phyloP scores from a whole-genome alignment of 2,888 invertebrate genomes.

The Folsomia candida region DNA sequence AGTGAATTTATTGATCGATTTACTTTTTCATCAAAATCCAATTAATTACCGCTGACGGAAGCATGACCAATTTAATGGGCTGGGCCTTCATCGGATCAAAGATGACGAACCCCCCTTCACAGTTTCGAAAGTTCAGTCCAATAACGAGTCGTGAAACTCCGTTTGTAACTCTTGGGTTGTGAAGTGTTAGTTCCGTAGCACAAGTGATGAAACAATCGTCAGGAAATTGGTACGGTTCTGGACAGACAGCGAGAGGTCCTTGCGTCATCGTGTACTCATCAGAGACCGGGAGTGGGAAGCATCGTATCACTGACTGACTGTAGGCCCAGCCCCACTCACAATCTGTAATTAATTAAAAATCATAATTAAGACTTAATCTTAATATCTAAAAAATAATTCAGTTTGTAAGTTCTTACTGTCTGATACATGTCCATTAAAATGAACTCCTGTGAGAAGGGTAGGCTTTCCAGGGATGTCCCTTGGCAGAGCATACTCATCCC shows the following conservation, averaged over 20 bases:
- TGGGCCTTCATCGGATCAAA: conserved; percentile 45
- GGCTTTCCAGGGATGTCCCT: conserved; percentile 25
- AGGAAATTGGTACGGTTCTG: conserved; percentile 22
- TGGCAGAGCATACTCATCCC: conserved; percentile 29
- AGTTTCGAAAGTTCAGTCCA: conserved; percentile 29
- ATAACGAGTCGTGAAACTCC: conserved; percentile 34
- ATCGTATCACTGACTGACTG: conserved; percentile 40
- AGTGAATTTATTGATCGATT: no score
- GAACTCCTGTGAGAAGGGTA: conserved; percentile 27
- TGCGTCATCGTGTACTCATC: conserved; percentile 3
- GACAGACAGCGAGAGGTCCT: conserved; percentile 5
- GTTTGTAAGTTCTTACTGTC: no score
- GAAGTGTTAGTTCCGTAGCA: conserved; percentile 39
- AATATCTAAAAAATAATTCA: no score
- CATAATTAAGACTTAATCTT: neutral
- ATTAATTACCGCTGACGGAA: conserved; percentile 42
- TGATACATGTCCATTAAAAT: conserved; percentile 39
- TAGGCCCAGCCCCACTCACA: conserved; percentile 45
- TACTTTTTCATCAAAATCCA: no score
- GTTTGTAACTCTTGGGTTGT: conserved; percentile 26
- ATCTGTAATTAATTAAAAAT: conserved; percentile 37
- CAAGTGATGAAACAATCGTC: conserved; percentile 31
- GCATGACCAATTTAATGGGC: conserved; percentile 46
- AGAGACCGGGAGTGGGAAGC: conserved; percentile 40
- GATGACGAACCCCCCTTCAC: conserved; percentile 42